Evolutionary conservation across 2,888 invertebrate genomes (phyloP), one percentile per base, ranked within the genome.

Genomic region (Didymodactylos carnosus): DNA sequence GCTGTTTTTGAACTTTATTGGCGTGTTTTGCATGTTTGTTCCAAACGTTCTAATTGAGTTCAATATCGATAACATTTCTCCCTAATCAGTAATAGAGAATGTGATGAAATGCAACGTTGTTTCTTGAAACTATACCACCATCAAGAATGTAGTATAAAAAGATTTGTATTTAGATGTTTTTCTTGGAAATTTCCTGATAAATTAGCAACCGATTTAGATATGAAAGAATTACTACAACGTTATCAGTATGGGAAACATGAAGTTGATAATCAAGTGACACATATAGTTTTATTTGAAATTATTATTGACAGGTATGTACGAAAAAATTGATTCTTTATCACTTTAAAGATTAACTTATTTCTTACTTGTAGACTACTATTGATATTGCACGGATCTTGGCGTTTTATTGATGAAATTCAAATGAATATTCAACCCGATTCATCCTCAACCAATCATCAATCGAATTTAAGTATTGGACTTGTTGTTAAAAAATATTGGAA

Each of bases 131-230:
- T 4, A 29, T 4, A 19, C 3, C 0, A 6, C 3, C 2, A 3
- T 35, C 35, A 14, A n/a, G 0, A 3, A 14, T 10, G 5, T 62
- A 62, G 19, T 19, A 19, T 35, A 8, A 1, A 62, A 62, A 27
- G 19, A 19, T 62, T 49, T 49, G 43, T 14, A 43, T 27, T 53
- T 53, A 74, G 76, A 19, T 78, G 76, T 51, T 79, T 80, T n/a
- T 83, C 83, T n/a, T 83, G 83, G 83, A 83, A 83, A 74, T 83
- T 81, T 75, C 83, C 83, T 2, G 82, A 83, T 76, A 81, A 82
- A 73, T 73, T 77, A 35, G 80, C 82, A 3, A 76, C 77, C 72
- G 81, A 82, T 69, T 76, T 83, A 39, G 80, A 83, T 75, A 79
- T 82, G 11, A 79, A 80, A 14, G 80, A 82, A 41, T 77, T 83